Base-by-base conservation (phyloP, 2,113 vertebrate species). In the Enhydra lutris region DNA sequence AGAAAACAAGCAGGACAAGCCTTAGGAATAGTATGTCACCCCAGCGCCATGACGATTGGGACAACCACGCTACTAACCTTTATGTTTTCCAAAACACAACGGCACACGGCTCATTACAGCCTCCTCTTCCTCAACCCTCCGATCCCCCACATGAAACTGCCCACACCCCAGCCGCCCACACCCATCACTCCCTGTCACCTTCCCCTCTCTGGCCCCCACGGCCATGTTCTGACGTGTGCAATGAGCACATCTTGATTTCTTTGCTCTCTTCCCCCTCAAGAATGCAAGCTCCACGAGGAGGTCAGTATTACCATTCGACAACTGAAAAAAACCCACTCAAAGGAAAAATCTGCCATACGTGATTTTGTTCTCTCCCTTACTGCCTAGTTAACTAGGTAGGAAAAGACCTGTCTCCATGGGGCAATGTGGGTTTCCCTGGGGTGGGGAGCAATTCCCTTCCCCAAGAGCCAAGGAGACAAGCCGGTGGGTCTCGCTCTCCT, bases 41-140 rank as follows among this genome's bases (percentile, higher is more conserved):
- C 34, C 3, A 7, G 20, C 45, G 21, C n/a, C 3, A 8, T 0
- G 14, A 6, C 0, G 2, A 0, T 0, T 1, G 3, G 9, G 42
- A 61, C 12, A 26, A n/a, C 0, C 7, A 11, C 4, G 23, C 5
- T 24, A 55, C 12, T 4, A 11, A 42, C 3, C 47, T 36, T 17
- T 5, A 20, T 6, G 9, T n/a, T 78, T 24, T 6, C 42, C 71
- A 18, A 59, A 69, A 39, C 65, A 47, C 50, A 3, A 3, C 4
- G 57, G 59, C 63, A 31, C 1, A 3, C 5, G 4, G 42, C 1
- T 14, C 17, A 24, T 1, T 10, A 2, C 12, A 14, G 3, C 8
- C 0, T 13, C 18, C 36, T 1, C 45, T 10, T 24, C 18, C 45
- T 20, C 39, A 18, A 7, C 7, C 74, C 6, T 45, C 67, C 3